phyloP scores from a whole-genome alignment of 2,888 invertebrate genomes.

The Salpingus planirostris region DNA sequence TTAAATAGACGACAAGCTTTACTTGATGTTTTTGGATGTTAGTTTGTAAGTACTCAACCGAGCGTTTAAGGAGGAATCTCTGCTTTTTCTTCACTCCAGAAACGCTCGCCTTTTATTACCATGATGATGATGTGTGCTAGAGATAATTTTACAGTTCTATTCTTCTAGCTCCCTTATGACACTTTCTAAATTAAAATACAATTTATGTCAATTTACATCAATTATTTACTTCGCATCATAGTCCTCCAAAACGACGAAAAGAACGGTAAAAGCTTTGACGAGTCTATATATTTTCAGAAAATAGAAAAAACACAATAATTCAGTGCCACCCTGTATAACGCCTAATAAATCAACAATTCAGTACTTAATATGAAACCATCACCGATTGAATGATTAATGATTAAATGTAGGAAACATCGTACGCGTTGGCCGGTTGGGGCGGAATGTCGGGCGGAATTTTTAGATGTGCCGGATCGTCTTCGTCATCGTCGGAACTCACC shows the following conservation, averaged over 20 bases:
- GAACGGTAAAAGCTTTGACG: too few species aligned
- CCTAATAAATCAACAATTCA: too few species aligned
- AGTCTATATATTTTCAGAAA: too few species aligned
- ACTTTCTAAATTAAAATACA: slow-evolving; percentile 23
- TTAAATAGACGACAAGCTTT: slow-evolving; percentile 22
- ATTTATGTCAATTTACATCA: slow-evolving; percentile 22
- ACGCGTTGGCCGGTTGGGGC: slow-evolving; percentile 16
- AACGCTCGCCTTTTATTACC: too few species aligned
- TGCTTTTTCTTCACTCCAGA: slow-evolving; percentile 22
- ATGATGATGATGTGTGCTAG: slow-evolving; percentile 17
- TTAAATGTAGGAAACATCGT: slow-evolving; percentile 17
- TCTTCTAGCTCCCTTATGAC: slow-evolving; percentile 25
- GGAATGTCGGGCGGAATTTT: slow-evolving; percentile 24
- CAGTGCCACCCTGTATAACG: too few species aligned
- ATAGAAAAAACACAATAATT: too few species aligned
- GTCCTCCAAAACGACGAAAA: too few species aligned
- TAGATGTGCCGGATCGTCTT: slow-evolving; percentile 21
- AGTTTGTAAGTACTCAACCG: slow-evolving; percentile 16
- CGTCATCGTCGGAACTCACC: slow-evolving; percentile 18
- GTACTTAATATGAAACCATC: too few species aligned
- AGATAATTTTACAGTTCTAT: slow-evolving; percentile 20
- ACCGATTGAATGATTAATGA: too few species aligned
- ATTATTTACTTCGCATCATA: too few species aligned
- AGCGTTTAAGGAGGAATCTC: slow-evolving; percentile 19
- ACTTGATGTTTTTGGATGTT: slow-evolving; percentile 26